phyloP scores from a whole-genome alignment of 1,140 invertebrate species.

The Polypedilum pembai region DNA sequence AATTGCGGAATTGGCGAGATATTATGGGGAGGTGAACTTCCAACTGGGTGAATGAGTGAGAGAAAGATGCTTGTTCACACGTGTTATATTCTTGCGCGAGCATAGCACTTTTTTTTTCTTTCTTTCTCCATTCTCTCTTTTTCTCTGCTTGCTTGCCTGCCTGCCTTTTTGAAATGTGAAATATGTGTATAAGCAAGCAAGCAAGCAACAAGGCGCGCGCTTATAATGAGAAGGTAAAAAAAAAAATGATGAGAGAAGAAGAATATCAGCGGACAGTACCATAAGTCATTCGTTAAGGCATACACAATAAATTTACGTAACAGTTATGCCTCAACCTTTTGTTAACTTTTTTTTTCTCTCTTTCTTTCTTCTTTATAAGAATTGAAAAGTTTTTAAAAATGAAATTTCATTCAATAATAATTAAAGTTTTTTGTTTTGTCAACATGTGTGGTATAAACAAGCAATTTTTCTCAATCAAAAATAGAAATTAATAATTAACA shows the following conservation, averaged over 20 bases:
- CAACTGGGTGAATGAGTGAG: background rate
- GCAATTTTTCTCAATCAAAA: too few relatives aligned
- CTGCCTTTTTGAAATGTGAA: background rate
- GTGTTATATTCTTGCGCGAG: constrained; percentile 1
- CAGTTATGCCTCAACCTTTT: constrained; percentile 33
- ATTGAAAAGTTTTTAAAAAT: too few relatives aligned
- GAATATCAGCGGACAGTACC: background rate
- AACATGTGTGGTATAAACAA: too few relatives aligned
- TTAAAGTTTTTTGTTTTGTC: too few relatives aligned
- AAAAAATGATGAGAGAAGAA: constrained; percentile 20
- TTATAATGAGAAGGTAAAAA: constrained; percentile 22
- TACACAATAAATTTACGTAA: constrained; percentile 18
- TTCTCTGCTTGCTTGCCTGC: background rate
- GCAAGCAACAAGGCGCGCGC: background rate
- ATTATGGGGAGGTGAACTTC: background rate
- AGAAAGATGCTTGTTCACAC: constrained; percentile 25
- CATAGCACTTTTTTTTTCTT: background rate
- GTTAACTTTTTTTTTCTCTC: background rate
- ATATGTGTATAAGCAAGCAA: too few relatives aligned
- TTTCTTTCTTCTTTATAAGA: too few relatives aligned
- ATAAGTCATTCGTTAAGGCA: constrained; percentile 27
- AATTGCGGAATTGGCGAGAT: too few relatives aligned
- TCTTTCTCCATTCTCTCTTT: background rate
- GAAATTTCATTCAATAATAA: too few relatives aligned
- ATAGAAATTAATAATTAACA: background rate